These are phyloP conservation scores for Oppia nitens DNA, from an alignment of 1,140 invertebrate genomes.

Conservation along the genomic window DNA sequence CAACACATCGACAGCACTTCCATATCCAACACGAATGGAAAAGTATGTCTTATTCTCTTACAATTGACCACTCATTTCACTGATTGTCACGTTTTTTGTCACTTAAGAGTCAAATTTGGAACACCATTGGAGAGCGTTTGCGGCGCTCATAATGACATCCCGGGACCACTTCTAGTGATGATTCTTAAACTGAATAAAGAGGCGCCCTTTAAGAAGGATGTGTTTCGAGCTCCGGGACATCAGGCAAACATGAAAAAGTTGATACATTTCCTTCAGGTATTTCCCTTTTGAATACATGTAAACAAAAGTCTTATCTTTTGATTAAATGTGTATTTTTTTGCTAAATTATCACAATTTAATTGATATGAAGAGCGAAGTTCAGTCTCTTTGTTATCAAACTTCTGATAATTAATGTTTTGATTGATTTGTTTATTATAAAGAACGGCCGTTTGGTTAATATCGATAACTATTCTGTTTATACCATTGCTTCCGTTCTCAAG, in stretches of 20 bases:
- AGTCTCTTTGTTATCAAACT: no score
- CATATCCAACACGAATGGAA: slow-evolving; percentile 61
- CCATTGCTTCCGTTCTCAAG: slow-evolving; percentile 92
- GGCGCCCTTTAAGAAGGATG: slow-evolving; percentile 74
- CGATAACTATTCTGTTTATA: slow-evolving; percentile 93
- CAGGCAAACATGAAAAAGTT: slow-evolving; percentile 90
- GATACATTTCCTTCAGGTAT: slow-evolving; percentile 72
- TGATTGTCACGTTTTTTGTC: not conserved
- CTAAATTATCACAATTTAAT: no score
- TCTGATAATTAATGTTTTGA: no score
- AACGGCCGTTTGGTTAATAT: slow-evolving; percentile 83
- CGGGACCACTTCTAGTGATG: slow-evolving; percentile 68
- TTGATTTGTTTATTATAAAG: not conserved
- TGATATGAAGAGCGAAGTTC: no score
- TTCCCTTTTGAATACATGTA: no score
- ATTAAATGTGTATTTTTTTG: no score
- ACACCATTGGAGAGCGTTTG: slow-evolving; percentile 72
- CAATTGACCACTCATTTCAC: not conserved
- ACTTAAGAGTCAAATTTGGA: slow-evolving; percentile 66
- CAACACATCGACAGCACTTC: slow-evolving; percentile 40
- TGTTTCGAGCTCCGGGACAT: slow-evolving; percentile 82
- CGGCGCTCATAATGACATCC: slow-evolving; percentile 61
- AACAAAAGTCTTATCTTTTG: no score
- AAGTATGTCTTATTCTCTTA: slow-evolving; percentile 37
- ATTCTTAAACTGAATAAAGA: slow-evolving; percentile 88